phyloP scores from a whole-genome alignment of 2,797 vertebrate species.

The Crax fasciolata region DNA sequence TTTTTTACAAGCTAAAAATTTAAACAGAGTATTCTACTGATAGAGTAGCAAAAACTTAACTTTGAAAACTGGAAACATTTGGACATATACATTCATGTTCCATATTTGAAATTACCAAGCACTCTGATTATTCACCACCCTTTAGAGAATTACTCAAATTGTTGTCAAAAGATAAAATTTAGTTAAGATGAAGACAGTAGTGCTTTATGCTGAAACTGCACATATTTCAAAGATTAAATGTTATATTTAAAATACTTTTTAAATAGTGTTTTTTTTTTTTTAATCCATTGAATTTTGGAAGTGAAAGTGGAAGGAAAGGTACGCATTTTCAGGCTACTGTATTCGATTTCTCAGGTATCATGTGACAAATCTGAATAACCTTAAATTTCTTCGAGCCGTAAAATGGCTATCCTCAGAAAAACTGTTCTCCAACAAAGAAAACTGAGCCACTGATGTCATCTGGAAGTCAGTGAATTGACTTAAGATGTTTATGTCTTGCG shows the following conservation, averaged over 20 bases:
- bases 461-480: conserved; percentile 33
- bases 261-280: neutral
- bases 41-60: neutral
- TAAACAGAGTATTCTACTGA: neutral
- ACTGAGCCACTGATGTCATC: conserved; percentile 14
- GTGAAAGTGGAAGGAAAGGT: neutral
- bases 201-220: neutral
- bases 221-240: neutral
- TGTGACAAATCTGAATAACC: neutral
- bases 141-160: neutral
- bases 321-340: neutral
- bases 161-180: neutral
- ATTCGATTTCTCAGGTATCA: neutral
- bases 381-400: neutral
- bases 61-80: neutral
- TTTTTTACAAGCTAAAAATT: neutral
- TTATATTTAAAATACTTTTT: neutral
- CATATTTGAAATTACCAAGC: neutral
- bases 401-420: neutral
- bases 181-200: neutral
- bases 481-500: neutral
- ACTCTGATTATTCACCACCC: neutral
- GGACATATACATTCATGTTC: neutral
- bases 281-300: neutral
- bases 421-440: neutral